Percentiles rank a stretch among this genome's conserved stretches.
These are phyloP conservation scores for Perizoma affinitatum DNA, from an alignment of 2,888 invertebrate species.

Conservation along the genomic window DNA sequence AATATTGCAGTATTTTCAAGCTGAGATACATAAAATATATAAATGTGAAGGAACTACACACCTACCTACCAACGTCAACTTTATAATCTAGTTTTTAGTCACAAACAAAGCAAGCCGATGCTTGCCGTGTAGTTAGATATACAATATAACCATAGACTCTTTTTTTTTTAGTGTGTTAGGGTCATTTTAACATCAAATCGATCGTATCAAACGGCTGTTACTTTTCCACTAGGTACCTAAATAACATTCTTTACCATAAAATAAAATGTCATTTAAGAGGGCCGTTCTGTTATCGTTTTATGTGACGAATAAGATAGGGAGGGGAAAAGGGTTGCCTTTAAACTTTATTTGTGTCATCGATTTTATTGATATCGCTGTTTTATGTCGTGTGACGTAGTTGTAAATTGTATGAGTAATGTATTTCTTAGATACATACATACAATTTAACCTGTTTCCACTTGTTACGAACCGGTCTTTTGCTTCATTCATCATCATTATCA, in stretches of 20 bases:
- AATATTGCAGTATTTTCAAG: too few relatives aligned
- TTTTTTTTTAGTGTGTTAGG: conserved; percentile 19
- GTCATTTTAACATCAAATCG: conserved; percentile 27
- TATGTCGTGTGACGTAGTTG: conserved; percentile 21
- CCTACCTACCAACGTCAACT: too few relatives aligned
- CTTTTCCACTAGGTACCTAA: conserved; percentile 24
- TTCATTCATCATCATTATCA: too few relatives aligned
- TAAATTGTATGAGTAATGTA: conserved; percentile 20
- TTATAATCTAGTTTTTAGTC: too few relatives aligned
- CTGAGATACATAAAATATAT: too few relatives aligned
- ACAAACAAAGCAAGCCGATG: too few relatives aligned
- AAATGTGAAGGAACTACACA: too few relatives aligned
- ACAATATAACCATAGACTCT: conserved; percentile 10
- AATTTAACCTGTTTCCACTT: too few relatives aligned
- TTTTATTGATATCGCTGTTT: conserved; percentile 39
- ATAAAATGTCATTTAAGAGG: conserved; percentile 30
- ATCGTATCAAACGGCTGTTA: conserved; percentile 25
- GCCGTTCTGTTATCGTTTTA: conserved; percentile 29
- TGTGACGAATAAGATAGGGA: conserved; percentile 6
- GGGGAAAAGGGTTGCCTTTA: conserved; percentile 24
- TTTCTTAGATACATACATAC: too few relatives aligned
- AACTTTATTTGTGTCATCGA: conserved; percentile 37
- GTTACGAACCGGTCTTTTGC: too few relatives aligned
- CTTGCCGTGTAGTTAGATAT: too few relatives aligned
- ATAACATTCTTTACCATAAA: conserved; percentile 31